Evolutionary conservation across 2,888 invertebrate species (phyloP).

Genomic region (Anagyrus pseudococci): DNA sequence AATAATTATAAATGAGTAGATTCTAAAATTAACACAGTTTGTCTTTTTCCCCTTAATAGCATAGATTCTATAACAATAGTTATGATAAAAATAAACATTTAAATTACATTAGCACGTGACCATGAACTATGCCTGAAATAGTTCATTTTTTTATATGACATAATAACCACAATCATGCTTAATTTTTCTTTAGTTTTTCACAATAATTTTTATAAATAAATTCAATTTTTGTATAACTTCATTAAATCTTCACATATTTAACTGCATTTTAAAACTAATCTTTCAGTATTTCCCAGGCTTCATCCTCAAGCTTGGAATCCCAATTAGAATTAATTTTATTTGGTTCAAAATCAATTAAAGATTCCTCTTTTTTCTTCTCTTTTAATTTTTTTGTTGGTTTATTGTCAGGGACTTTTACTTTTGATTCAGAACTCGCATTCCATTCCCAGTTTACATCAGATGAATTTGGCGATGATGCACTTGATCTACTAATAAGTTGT

Average conservation of each 20-base stretch:
- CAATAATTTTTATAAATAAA: neutral
- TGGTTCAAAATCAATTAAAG: slow-evolving; percentile 53
- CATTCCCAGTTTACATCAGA: slow-evolving; percentile 52
- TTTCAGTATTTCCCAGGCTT: slow-evolving; percentile 59
- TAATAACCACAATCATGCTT: neutral
- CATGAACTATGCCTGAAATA: no score
- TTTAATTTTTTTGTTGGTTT: slow-evolving; percentile 42
- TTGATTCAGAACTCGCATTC: slow-evolving; percentile 45
- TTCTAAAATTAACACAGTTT: neutral
- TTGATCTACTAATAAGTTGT: slow-evolving; percentile 39
- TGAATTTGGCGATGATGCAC: slow-evolving; percentile 44
- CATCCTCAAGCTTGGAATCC: slow-evolving; percentile 57
- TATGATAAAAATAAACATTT: no score
- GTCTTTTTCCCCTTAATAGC: neutral
- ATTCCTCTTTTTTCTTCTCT: slow-evolving; percentile 49
- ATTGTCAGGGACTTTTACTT: slow-evolving; percentile 42
- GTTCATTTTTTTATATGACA: neutral
- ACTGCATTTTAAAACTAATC: slow-evolving; percentile 48
- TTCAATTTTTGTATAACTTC: no score
- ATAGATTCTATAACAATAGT: no score
- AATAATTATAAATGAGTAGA: neutral
- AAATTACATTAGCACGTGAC: no score
- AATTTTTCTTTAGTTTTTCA: neutral
- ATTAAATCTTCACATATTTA: slow-evolving; percentile 14
- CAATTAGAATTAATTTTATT: slow-evolving; percentile 49